These are phyloP conservation scores for Lepeophtheirus nordmannii DNA, from an alignment of 2,888 invertebrate species.

Conservation along the genomic window DNA sequence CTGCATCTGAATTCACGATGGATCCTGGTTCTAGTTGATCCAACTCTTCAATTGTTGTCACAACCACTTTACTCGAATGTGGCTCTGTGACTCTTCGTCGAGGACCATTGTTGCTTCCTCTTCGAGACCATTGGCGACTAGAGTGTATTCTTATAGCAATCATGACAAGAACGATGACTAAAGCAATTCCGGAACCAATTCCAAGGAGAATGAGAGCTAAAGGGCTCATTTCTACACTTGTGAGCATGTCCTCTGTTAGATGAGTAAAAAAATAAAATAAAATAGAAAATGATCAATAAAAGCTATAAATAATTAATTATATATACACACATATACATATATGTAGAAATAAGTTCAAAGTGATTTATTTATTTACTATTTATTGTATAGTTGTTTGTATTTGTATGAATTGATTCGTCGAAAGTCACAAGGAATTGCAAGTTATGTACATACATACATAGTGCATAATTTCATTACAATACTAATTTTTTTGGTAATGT, in stretches of 20 bases:
- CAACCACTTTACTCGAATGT: conserved; percentile 12
- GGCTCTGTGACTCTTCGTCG: neutral
- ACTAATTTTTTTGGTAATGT: too few species aligned
- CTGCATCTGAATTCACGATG: neutral
- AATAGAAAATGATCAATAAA: too few species aligned
- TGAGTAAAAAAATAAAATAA: too few species aligned
- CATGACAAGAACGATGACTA: conserved; percentile 13
- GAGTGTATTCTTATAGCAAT: conserved; percentile 16
- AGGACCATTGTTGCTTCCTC: neutral
- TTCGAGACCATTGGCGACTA: neutral
- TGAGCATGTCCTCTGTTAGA: conserved; percentile 3
- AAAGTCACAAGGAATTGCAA: too few species aligned
- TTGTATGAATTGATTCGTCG: too few species aligned
- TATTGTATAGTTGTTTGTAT: too few species aligned
- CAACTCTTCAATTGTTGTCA: conserved; percentile 21
- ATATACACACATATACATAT: too few species aligned
- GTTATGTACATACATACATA: too few species aligned
- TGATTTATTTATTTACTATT: too few species aligned
- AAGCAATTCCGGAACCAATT: conserved; percentile 5
- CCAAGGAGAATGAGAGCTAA: conserved; percentile 15
- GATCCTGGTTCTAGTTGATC: conserved; percentile 4
- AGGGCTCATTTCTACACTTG: conserved; percentile 8
- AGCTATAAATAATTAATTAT: too few species aligned
- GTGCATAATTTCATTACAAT: too few species aligned
- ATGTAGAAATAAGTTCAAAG: too few species aligned